Base-by-base conservation (phyloP, 2,888 invertebrate species). In the Bruchidius siliquastri region DNA sequence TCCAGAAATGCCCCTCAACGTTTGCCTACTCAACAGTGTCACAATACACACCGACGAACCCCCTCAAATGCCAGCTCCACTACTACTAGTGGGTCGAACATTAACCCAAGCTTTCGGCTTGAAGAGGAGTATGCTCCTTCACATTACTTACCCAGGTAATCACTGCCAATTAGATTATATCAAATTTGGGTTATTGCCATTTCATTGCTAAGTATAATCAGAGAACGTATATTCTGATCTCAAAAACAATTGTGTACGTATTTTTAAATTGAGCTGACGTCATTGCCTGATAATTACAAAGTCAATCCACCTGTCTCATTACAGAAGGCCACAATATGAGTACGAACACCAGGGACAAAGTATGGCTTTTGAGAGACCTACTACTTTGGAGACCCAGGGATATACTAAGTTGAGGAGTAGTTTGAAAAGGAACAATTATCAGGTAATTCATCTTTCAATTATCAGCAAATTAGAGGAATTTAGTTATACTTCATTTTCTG, bases 351-450 rank as follows among this genome's bases (percentile, higher is more conserved):
- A 49, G 49, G 49, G 49, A 49, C 88, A 88, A 74, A 89, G 89
- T 49, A 87, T 87, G 6, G 82, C 85, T 72, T 86, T 87, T 21
- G 90, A 91, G 79, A 85, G 92, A 75, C 92, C 92, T 10, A 90
- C 88, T 30, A 91, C 91, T 72, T 84, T 92, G 68, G 93, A 93
- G 21, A 89, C 93, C n/a, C 89, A 80, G 0, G 85, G 86, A 21
- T 88, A 90, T 67, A 90, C 92, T 0, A 93, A 94, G 81, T 84
- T 95, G 49, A 88, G 96, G 8, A 95, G 95, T 0, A 95, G 94
- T 81, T 86, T 96, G 72, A 94, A 95, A 84, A 91, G 94, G 84
- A 93, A 93, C 80, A 88, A 90, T 83, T 89, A 88, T 80, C 83
- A 88, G 72, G 49, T 49, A 49, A 13, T 4, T 49, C 30, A 30